Conservation (phyloP, 2,113 vertebrate genomes). For the Neogobius melanostomus region DNA sequence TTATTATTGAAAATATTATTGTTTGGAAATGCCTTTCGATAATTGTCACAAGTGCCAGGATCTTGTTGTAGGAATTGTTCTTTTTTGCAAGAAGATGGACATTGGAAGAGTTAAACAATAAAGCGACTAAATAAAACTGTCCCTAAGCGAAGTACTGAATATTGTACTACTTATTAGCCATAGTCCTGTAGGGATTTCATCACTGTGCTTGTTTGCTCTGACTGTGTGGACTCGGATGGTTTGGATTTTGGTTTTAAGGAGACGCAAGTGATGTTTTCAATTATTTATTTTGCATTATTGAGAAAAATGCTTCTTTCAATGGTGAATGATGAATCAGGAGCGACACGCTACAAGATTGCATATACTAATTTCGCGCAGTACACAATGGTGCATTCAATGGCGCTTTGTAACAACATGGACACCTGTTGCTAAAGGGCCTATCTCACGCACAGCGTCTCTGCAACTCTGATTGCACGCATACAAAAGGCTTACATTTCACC, state of each 20-base stretch:
- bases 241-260: background rate
- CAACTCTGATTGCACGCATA: too few species aligned
- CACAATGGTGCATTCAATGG: too few species aligned
- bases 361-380: too few species aligned
- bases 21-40: slow-evolving; percentile 36
- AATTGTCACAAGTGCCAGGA: slow-evolving; percentile 53
- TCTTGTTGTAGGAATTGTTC: slow-evolving; percentile 12
- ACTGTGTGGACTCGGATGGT: background rate
- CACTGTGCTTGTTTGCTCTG: slow-evolving; percentile 4
- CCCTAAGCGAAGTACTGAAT: slow-evolving; percentile 3
- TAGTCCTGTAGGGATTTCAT: background rate
- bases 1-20: background rate
- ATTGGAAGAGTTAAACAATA: background rate
- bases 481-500: too few species aligned
- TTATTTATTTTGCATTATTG: too few species aligned
- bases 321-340: too few species aligned
- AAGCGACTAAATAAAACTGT: background rate
- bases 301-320: too few species aligned
- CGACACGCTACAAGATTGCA: too few species aligned
- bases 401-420: too few species aligned
- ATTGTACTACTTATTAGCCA: slow-evolving; percentile 2
- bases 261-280: background rate
- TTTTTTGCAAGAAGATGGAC: slow-evolving; percentile 2
- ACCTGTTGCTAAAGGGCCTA: too few species aligned
- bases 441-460: too few species aligned